Base-by-base conservation (phyloP, 2,797 vertebrate genomes). In the Oryzias dopingdopingensis region DNA sequence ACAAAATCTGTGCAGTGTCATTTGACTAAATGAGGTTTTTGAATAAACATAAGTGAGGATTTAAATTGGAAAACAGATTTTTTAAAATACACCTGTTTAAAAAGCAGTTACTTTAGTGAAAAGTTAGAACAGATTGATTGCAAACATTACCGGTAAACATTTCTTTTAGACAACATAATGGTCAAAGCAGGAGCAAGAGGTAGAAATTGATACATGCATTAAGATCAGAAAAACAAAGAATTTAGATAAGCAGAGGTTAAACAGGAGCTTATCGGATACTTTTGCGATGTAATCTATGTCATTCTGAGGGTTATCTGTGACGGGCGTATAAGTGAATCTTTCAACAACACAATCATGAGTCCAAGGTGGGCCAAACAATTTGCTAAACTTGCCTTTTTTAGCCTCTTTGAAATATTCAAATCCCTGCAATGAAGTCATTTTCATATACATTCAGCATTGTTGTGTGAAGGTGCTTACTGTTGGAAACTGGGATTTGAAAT, bases 401-500 rank as follows among this genome's bases (percentile, higher is more conserved):
- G 12, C 12, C 4, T 18, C 24, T 13, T 16, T 20, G 13, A n/a
- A 14, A 14, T 45, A 32, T 45, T 41, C 32, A 37, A 37, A 37
- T 37, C 32, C 10, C 10, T 42, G 7, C n/a, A 45, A 13, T 24
- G 4, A 32, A 10, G 18, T 32, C 14, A 17, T 14, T 17, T 40
- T 24, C 42, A 26, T 15, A 22, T 37, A 37, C 4, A 56, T 50
- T 20, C 44, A 20, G n/a, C 6, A 17, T 17, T 42, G 32, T 42
- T 46, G 15, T 46, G 6, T 24, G 24, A 37, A 51, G 32, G 42
- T 49, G n/a, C 26, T 37, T 62, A 26, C 37, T 47, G 32, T 32
- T 47, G 16, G 45, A 58, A 50, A 57, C 14, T 17, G 5, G 3
- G 23, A 1, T 15, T 50, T 59, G 46, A 51, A 54, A 54, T 46